Evolutionary conservation across 2,888 invertebrate species (phyloP).

Genomic region (Calameuta pallipes): DNA sequence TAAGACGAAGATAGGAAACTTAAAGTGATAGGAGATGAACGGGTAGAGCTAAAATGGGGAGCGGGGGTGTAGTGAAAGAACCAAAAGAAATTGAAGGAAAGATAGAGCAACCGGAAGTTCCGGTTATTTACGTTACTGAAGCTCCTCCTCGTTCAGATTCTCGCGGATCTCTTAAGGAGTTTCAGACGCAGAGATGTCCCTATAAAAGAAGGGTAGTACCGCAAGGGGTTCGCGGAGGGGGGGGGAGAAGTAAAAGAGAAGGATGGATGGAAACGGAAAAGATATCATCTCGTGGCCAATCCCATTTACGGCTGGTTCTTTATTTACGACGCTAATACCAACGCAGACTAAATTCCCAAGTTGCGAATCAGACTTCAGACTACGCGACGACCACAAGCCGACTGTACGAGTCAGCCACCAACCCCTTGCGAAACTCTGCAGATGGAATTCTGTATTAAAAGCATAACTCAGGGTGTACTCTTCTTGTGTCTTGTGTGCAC

Average conservation of each 20-base stretch:
- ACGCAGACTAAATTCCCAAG: neutral
- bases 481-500: neutral
- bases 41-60: neutral
- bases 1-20: neutral
- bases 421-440: neutral
- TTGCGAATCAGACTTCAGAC: neutral
- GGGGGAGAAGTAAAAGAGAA: neutral
- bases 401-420: neutral
- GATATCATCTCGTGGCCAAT: neutral
- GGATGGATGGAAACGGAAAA: neutral
- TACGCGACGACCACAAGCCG: neutral
- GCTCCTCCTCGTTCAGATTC: neutral
- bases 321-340: neutral
- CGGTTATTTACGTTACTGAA: neutral
- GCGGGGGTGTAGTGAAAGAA: neutral
- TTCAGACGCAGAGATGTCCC: neutral
- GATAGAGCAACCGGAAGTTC: conserved; percentile 3
- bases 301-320: neutral
- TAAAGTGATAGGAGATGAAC: neutral
- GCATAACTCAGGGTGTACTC: neutral
- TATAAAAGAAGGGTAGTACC: neutral
- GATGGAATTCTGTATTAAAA: neutral
- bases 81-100: conserved; percentile 4
- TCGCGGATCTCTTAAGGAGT: neutral
- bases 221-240: neutral